Evolutionary conservation across 2,888 invertebrate genomes (phyloP).

Genomic region (Philereme vetulata): DNA sequence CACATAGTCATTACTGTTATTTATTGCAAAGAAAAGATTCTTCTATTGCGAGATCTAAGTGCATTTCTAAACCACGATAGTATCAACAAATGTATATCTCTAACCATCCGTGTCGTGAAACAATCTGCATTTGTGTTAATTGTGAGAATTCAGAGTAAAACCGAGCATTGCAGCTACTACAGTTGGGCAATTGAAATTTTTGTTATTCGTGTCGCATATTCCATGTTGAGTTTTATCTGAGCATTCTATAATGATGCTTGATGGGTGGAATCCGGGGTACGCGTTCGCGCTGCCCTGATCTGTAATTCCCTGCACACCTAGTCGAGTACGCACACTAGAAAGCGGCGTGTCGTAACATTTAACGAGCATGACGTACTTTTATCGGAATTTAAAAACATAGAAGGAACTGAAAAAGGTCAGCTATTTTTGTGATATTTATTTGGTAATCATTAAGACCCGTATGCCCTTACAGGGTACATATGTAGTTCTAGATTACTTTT

Average conservation of each 20-base stretch:
- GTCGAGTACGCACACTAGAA: slow-evolving; percentile 13
- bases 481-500: too few species aligned
- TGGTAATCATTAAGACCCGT: too few species aligned
- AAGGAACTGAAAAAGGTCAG: too few species aligned
- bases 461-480: too few species aligned
- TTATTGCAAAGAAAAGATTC: too few species aligned
- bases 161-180: slow-evolving; percentile 12
- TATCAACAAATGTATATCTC: neutral
- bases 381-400: too few species aligned
- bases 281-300: slow-evolving; percentile 6
- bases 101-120: slow-evolving; percentile 1
- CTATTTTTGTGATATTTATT: too few species aligned
- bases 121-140: slow-evolving; percentile 12
- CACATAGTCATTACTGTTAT: too few species aligned
- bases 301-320: slow-evolving; percentile 17
- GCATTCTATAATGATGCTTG: slow-evolving; percentile 11
- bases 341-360: slow-evolving; percentile 11
- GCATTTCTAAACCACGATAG: too few species aligned
- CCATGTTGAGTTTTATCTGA: slow-evolving; percentile 14
- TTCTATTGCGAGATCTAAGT: too few species aligned
- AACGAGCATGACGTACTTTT: neutral
- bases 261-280: slow-evolving; percentile 12
- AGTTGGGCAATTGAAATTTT: slow-evolving; percentile 23
- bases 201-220: slow-evolving; percentile 25
- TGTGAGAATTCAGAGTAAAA: slow-evolving; percentile 16